Base-by-base conservation (phyloP, 2,113 vertebrate genomes). In the Panthera tigris region DNA sequence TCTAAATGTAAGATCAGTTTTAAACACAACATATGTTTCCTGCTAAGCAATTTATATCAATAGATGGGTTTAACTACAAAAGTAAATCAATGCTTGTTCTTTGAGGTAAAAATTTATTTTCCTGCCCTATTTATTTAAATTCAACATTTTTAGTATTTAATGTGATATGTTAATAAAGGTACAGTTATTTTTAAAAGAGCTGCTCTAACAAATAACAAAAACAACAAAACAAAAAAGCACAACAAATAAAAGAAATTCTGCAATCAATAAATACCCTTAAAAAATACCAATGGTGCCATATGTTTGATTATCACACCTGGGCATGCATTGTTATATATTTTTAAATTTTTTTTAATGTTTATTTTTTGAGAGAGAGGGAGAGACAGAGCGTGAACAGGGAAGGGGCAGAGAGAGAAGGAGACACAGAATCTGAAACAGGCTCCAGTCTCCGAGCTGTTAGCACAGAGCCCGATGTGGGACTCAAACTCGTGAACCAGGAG, bases 1-100 rank as follows among this genome's bases (percentile, higher is more conserved):
- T 97, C 97, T 80, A 65, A 94, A 33, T 96, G 84, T 97, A 94
- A 94, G 97, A 95, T 83, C 23, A 87, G 18, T 89, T 96, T 98
- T 33, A 39, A 97, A 89, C 41, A 83, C n/a, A 23, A 88, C 14
- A 68, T 79, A 63, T 84, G 15, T 91, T 98, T 81, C 15, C 80
- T 97, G 88, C n/a, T 74, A 95, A 66, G 55, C 36, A 89, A 84
- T 97, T 79, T 94, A 45, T 86, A 91, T 45, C 41, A 78, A 69
- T 50, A 83, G 39, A n/a, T 45, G 19, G 61, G 68, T 93, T 94
- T 97, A 98, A 89, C 36, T 89, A 25, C 81, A 95, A 98, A 73
- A 9, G 10, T 89, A 86, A 93, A 91, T 0, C 41, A 27, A 0
- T 84, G 45, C 29, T 52, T 84, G 5, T 93, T 91, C 65, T 95